A percentile compares a stretch with the other conserved stretches of the same genome.
Evolutionary conservation across 2,113 vertebrate species (phyloP).

Genomic region (Panthera leo): DNA sequence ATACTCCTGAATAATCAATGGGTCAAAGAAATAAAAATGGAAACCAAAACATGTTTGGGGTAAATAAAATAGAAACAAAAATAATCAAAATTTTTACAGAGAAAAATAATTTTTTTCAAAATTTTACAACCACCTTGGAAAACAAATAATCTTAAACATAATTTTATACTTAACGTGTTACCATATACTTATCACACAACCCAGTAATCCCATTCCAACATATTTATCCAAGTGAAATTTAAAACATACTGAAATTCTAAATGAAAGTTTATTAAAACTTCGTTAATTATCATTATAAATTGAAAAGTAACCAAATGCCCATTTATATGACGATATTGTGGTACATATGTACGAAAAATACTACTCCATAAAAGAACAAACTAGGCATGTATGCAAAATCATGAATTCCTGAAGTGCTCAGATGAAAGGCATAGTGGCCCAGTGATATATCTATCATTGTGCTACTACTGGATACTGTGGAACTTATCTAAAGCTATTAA

Average conservation of each 20-base stretch:
- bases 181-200: background rate
- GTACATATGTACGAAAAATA: background rate
- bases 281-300: background rate
- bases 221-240: background rate
- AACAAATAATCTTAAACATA: background rate
- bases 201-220: too few relatives aligned
- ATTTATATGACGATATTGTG: background rate
- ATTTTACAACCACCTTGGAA: background rate
- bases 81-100: background rate
- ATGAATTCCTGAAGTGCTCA: background rate
- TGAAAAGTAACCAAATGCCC: background rate
- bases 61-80: background rate
- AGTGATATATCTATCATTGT: background rate
- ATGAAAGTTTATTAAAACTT: background rate
- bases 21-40: background rate
- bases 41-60: background rate
- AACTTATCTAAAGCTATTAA: background rate
- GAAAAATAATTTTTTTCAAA: background rate
- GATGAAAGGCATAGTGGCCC: background rate
- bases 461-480: background rate
- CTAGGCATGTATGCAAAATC: background rate
- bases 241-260: background rate
- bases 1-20: background rate
- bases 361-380: background rate
- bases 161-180: background rate